Evolutionary conservation across 2,888 invertebrate species (phyloP).

Genomic region (Cerastoderma edule): DNA sequence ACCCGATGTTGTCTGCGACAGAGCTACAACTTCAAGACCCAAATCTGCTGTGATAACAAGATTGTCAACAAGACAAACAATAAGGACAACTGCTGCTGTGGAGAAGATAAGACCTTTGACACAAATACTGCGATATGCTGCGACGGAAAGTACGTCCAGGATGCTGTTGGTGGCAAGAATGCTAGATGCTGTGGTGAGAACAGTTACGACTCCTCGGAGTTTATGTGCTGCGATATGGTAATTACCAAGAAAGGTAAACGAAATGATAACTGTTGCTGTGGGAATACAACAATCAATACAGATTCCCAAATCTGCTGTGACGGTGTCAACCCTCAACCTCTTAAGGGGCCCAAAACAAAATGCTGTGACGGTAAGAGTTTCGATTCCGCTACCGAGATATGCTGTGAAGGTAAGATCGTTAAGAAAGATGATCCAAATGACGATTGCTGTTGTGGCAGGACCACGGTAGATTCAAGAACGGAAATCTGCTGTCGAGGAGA

Average conservation of each 20-base stretch:
- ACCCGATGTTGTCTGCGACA: slow-evolving; percentile 41
- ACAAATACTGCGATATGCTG: slow-evolving; percentile 44
- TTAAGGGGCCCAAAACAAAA: slow-evolving; percentile 37
- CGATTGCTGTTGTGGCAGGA: slow-evolving; percentile 42
- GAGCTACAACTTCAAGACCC: slow-evolving; percentile 41
- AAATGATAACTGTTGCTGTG: slow-evolving; percentile 51
- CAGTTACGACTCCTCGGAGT: slow-evolving; percentile 43
- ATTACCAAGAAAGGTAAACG: slow-evolving; percentile 37
- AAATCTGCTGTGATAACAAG: slow-evolving; percentile 50
- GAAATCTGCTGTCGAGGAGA: slow-evolving; percentile 51
- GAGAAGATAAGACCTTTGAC: slow-evolving; percentile 36
- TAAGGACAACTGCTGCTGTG: slow-evolving; percentile 46
- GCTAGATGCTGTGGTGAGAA: slow-evolving; percentile 47
- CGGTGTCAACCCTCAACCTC: slow-evolving; percentile 39
- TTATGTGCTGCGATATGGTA: slow-evolving; percentile 42
- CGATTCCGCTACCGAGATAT: slow-evolving; percentile 38
- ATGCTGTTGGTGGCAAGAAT: slow-evolving; percentile 30
- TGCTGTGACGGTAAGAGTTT: slow-evolving; percentile 47
- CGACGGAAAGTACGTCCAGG: slow-evolving; percentile 45
- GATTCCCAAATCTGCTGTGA: slow-evolving; percentile 46
- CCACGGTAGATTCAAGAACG: slow-evolving; percentile 40
- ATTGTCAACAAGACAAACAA: slow-evolving; percentile 39
- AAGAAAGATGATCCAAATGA: slow-evolving; percentile 40
- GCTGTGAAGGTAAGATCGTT: slow-evolving; percentile 37
- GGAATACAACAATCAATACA: slow-evolving; percentile 46